Percentiles rank a stretch among this genome's conserved stretches.
phyloP scores from a whole-genome alignment of 2,113 vertebrate species.

The Ammospiza nelsoni region DNA sequence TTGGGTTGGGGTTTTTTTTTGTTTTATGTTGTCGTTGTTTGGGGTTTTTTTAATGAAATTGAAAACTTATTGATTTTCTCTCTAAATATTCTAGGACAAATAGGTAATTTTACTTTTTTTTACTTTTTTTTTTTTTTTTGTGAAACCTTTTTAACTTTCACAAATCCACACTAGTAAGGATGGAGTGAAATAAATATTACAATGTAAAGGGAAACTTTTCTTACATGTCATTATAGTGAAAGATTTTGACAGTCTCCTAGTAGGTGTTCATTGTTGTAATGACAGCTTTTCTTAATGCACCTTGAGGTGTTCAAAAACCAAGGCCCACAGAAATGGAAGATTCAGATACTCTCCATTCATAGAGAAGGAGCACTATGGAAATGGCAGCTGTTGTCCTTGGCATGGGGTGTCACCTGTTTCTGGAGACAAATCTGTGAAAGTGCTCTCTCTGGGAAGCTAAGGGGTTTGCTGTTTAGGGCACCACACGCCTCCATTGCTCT shows the following conservation, averaged over 20 bases:
- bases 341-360: background rate
- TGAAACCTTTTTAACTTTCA: background rate
- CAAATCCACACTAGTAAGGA: background rate
- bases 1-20: rapidly evolving
- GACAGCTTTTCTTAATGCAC: background rate
- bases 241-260: background rate
- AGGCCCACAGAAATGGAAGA: background rate
- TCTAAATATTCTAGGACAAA: background rate
- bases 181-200: background rate
- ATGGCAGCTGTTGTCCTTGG: background rate
- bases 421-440: background rate
- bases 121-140: background rate
- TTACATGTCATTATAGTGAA: background rate
- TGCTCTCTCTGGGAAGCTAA: background rate
- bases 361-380: background rate
- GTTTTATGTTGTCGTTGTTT: background rate
- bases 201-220: background rate
- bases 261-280: background rate
- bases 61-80: background rate
- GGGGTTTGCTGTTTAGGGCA: background rate
- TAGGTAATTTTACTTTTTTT: background rate
- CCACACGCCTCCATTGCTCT: rapidly evolving
- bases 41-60: background rate
- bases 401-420: background rate
- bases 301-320: background rate